Evolutionary conservation across 2,888 invertebrate species (phyloP).

Genomic region (Eilema caniola): DNA sequence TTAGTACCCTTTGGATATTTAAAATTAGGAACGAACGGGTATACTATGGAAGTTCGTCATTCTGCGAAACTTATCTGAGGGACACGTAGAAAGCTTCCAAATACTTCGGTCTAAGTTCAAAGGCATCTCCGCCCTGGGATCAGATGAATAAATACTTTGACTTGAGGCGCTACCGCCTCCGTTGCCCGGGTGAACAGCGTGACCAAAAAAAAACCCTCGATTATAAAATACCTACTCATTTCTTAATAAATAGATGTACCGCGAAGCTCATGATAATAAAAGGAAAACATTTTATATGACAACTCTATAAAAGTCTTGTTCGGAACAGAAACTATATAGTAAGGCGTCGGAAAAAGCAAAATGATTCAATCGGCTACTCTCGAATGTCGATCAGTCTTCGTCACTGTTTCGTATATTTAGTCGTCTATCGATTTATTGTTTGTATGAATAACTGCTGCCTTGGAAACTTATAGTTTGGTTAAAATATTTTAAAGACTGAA

Average conservation of each 20-base stretch:
- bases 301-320: conserved; percentile 53
- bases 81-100: background rate
- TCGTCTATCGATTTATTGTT: conserved; percentile 51
- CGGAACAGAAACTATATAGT: conserved; percentile 62
- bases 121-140: too few relatives aligned
- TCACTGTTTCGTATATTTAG: conserved; percentile 61
- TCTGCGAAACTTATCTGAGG: background rate
- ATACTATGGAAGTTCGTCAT: too few relatives aligned
- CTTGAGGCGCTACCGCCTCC: too few relatives aligned
- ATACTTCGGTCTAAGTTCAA: too few relatives aligned
- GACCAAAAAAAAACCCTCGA: too few relatives aligned
- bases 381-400: conserved; percentile 75
- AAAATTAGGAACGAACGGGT: too few relatives aligned
- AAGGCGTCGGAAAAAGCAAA: conserved; percentile 70
- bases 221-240: too few relatives aligned
- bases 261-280: too few relatives aligned
- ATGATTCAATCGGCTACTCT: conserved; percentile 76
- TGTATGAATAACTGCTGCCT: conserved; percentile 43
- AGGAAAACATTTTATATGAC: background rate
- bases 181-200: too few relatives aligned
- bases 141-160: too few relatives aligned
- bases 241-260: too few relatives aligned
- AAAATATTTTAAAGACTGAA: background rate
- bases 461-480: background rate
- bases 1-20: too few relatives aligned